phyloP scores from a whole-genome alignment of 2,797 vertebrate species.

The Hippocampus kuda region DNA sequence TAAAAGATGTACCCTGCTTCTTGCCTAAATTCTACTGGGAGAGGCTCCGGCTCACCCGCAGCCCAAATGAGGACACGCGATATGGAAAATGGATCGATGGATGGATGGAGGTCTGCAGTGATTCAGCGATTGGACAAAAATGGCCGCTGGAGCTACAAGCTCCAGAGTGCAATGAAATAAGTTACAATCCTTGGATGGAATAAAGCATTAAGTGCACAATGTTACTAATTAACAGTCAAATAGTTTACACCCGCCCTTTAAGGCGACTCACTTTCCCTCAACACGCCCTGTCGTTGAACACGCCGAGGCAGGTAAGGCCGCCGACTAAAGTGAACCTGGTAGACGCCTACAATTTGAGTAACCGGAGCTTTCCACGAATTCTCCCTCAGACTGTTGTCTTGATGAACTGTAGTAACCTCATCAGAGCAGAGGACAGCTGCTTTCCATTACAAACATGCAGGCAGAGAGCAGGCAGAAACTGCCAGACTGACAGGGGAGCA shows the following conservation, averaged over 20 bases:
- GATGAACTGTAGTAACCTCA: conserved; percentile 64
- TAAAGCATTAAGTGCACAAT: not conserved
- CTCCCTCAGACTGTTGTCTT: conserved; percentile 30
- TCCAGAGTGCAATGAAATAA: not conserved
- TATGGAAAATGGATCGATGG: not conserved
- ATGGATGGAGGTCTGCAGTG: not conserved
- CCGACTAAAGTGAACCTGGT: conserved; percentile 12
- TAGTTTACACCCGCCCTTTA: not conserved
- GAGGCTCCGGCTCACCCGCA: not conserved
- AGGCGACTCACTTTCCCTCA: not conserved
- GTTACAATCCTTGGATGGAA: not conserved
- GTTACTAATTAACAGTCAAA: not conserved
- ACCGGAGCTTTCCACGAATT: conserved; percentile 29
- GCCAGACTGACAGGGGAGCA: conserved; percentile 21
- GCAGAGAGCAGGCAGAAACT: conserved; percentile 27
- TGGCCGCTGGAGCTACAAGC: not conserved
- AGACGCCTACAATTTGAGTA: conserved; percentile 28
- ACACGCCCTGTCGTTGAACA: not conserved
- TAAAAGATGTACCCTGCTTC: no score
- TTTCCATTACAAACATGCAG: conserved; percentile 65
- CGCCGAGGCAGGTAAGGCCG: conserved; percentile 3
- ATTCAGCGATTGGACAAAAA: not conserved
- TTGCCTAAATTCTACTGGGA: no score
- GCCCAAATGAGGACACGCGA: not conserved
- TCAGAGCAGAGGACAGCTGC: conserved; percentile 61